Evolutionary conservation across 2,797 vertebrate genomes (phyloP), one percentile per base, ranked within the genome.

Genomic region (Acanthurus tractus): DNA sequence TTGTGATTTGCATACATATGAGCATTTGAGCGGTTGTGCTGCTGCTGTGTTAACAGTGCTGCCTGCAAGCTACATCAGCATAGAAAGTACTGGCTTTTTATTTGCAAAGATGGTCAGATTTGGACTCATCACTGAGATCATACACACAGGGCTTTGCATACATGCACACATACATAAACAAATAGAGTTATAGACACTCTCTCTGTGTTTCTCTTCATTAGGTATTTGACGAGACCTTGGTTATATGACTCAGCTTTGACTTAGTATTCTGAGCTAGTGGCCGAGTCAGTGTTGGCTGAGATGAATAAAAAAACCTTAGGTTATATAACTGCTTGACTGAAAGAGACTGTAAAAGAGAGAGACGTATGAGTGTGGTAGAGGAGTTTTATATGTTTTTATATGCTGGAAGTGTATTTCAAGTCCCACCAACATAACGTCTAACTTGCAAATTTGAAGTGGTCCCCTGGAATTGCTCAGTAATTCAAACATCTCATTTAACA

Each of bases 1-100:
- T 22, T 77, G 81, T 92, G 90, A 92, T 89, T 90, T 92, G 88
- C 89, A 92, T 93, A 85, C 74, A 88, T 89, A 92, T 88, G 81
- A 90, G 88, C 76, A 23, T 72, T 62, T 64, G 56, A 67, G 85
- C 77, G 58, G 49, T 42, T 72, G 58, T 65, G 74, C 81, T 65
- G 58, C 63, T 55, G 56, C 22, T 70, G 58, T 73, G 79, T 79
- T 70, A 77, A 62, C 68, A 55, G 63, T 46, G 67, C 61, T 64
- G 48, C 18, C 8, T 66, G 57, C 52, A 61, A 36, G 57, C 79
- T 72, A 77, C 61, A 72, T 76, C 56, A 17, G 46, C 80, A 58
- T 46, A 29, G 25, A 29, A 29, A 57, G 61, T 23, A 23, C 18
- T 67, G 57, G 48, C 48, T 84, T 82, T 85, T 86, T 38, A 81